These are phyloP conservation scores for Distichodus sexfasciatus DNA, from an alignment of 2,797 vertebrate genomes.

Conservation along the genomic window DNA sequence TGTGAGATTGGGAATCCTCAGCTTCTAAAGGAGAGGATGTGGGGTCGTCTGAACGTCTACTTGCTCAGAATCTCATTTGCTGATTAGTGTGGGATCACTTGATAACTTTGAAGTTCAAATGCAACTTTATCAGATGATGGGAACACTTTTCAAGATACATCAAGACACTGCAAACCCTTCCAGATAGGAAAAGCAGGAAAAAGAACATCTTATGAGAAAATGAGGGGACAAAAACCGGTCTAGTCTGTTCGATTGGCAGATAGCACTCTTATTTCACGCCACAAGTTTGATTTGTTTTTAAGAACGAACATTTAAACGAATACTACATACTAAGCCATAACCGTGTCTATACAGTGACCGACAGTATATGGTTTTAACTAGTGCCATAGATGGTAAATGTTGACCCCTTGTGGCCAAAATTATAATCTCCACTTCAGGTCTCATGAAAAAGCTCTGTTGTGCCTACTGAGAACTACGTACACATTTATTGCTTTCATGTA, in stretches of 20 bases:
- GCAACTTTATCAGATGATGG: neutral
- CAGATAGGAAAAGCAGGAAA: neutral
- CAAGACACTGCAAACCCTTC: neutral
- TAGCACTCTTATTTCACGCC: neutral
- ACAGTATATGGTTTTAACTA: no score
- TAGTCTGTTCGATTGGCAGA: no score
- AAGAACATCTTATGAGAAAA: neutral
- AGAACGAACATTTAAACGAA: neutral
- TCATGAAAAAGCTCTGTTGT: no score
- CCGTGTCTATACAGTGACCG: no score
- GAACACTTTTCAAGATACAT: neutral
- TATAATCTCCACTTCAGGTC: neutral
- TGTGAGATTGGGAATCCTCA: neutral
- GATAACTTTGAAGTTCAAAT: conserved; percentile 4
- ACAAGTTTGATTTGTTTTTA: neutral
- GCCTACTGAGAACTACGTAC: no score
- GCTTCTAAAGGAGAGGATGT: neutral
- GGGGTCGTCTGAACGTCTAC: neutral
- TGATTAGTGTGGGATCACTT: neutral
- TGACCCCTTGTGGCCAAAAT: conserved; percentile 17
- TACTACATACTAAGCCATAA: no score
- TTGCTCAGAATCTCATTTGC: neutral
- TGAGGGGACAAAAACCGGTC: no score
- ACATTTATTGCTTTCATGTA: no score
- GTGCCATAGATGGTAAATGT: neutral